Conservation (phyloP, 1,140 invertebrate species). For the Cyclina sinensis region DNA sequence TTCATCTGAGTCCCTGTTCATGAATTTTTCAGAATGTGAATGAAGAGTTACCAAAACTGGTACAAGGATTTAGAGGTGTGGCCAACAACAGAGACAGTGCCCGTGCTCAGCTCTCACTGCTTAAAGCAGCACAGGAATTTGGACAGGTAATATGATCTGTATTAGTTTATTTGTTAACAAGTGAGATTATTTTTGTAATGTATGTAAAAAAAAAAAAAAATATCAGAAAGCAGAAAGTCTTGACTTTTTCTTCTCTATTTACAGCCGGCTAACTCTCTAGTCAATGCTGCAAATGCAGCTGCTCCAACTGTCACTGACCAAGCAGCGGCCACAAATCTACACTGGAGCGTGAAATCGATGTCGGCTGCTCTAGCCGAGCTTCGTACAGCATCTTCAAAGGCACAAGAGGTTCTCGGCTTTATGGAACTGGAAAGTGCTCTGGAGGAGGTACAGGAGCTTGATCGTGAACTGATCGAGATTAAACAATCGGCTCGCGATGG, state of each 20-base stretch:
- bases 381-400: constrained; percentile 93
- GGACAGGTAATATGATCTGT: constrained; percentile 91
- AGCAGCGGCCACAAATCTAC: constrained; percentile 91
- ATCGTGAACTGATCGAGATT: constrained; percentile 94
- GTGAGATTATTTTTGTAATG: no score
- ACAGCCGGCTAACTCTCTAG: constrained; percentile 90
- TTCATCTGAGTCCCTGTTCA: no score
- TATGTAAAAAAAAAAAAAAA: no score
- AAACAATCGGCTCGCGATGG: constrained; percentile 91
- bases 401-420: constrained; percentile 95
- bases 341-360: constrained; percentile 92
- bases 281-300: constrained; percentile 92
- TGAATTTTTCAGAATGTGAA: constrained; percentile 88
- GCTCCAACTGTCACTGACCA: constrained; percentile 95
- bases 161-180: not conserved
- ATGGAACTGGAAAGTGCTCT: constrained; percentile 92
- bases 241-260: no score
- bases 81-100: constrained; percentile 91
- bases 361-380: constrained; percentile 93
- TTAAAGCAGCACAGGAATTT: constrained; percentile 95
- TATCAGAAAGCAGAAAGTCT: no score
- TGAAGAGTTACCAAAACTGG: constrained; percentile 93
- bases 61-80: constrained; percentile 93
- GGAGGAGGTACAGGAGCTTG: constrained; percentile 92
- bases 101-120: constrained; percentile 93